Conservation (phyloP, 2,797 vertebrate genomes). For the Myripristis jacobus region DNA sequence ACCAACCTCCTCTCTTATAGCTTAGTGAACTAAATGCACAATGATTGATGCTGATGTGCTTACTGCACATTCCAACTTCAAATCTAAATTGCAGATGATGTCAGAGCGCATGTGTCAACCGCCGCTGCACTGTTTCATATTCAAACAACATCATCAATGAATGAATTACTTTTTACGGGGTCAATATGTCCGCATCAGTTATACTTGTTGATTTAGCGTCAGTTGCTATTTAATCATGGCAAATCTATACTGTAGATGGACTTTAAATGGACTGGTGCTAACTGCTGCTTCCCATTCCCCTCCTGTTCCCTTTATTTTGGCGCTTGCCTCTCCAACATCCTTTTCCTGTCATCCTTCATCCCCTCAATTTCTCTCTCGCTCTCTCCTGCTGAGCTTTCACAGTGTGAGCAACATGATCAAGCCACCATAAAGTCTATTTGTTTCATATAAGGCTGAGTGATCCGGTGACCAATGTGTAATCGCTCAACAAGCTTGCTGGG, state of each 20-base stretch:
- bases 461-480: neutral
- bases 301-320: neutral
- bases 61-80: slow-evolving; percentile 50
- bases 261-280: slow-evolving; percentile 43
- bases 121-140: slow-evolving; percentile 39
- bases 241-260: slow-evolving; percentile 36
- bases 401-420: slow-evolving; percentile 8
- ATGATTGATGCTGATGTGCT: slow-evolving; percentile 77
- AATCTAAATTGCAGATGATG: slow-evolving; percentile 71
- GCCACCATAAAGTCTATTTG: slow-evolving; percentile 8
- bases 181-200: slow-evolving; percentile 44
- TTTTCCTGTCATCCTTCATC: slow-evolving; percentile 9
- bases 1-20: slow-evolving; percentile 65
- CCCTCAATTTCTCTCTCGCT: neutral
- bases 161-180: slow-evolving; percentile 48
- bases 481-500: too few species aligned
- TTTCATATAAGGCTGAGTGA: slow-evolving; percentile 7
- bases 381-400: neutral
- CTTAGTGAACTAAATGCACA: slow-evolving; percentile 66
- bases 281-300: slow-evolving; percentile 17
- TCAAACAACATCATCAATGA: slow-evolving; percentile 40
- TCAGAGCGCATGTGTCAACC: slow-evolving; percentile 30
- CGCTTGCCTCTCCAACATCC: neutral
- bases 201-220: slow-evolving; percentile 61
- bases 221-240: slow-evolving; percentile 49